Evolutionary conservation across 2,113 vertebrate genomes (phyloP).

Genomic region (Apeltes quadracus): DNA sequence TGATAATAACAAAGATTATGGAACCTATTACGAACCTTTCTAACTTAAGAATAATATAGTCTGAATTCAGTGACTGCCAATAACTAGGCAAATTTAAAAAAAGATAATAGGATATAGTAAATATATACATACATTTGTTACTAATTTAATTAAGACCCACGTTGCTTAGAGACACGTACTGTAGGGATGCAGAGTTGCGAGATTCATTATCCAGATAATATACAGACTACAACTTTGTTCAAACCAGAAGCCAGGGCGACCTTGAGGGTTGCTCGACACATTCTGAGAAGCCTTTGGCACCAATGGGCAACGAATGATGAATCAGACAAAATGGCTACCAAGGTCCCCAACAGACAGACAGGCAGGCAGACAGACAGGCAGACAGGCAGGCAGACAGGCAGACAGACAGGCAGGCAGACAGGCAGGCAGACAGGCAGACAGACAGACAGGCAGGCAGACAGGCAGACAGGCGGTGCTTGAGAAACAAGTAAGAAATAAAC

Average conservation of each 20-base stretch:
- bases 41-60: not conserved
- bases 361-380: too few species aligned
- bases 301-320: constrained; percentile 8
- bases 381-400: constrained; percentile 7
- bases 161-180: not conserved
- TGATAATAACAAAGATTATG: not conserved
- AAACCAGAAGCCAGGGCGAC: not conserved
- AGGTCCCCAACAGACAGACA: constrained; percentile 17
- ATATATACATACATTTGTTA: not conserved
- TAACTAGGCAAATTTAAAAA: too few species aligned
- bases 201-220: not conserved
- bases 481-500: not conserved
- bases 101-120: not conserved
- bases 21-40: not conserved
- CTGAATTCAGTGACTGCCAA: not conserved
- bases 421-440: constrained; percentile 12
- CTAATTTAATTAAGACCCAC: not conserved
- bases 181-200: not conserved
- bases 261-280: not conserved
- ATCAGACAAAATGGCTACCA: constrained; percentile 71
- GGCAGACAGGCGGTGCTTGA: not conserved
- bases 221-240: not conserved
- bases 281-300: constrained; percentile 29
- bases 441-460: too few species aligned
- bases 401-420: constrained; percentile 9